A percentile compares a stretch with the other conserved stretches of the same genome.
phyloP scores from a whole-genome alignment of 1,140 invertebrate genomes.

The Habropoda laboriosa region DNA sequence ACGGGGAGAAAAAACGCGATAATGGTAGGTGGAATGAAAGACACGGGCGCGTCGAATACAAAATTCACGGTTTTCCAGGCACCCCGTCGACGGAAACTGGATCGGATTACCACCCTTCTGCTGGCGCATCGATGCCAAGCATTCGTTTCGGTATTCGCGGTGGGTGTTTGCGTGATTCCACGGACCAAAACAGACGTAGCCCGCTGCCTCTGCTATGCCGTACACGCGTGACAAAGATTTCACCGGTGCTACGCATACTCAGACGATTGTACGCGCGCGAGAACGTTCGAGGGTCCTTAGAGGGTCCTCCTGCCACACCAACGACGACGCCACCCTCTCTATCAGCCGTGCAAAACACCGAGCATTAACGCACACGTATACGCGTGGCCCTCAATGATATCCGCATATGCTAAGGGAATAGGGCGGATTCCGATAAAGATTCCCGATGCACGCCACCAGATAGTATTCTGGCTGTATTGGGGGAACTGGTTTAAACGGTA shows the following conservation, averaged over 20 bases:
- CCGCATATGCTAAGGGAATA: slow-evolving; percentile 69
- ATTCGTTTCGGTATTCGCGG: slow-evolving; percentile 54
- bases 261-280: background rate
- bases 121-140: slow-evolving; percentile 45
- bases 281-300: slow-evolving; percentile 15
- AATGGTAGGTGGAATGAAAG: slow-evolving; percentile 25
- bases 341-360: slow-evolving; percentile 44
- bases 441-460: background rate
- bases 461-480: background rate
- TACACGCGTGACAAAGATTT: slow-evolving; percentile 55
- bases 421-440: slow-evolving; percentile 41
- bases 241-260: slow-evolving; percentile 32
- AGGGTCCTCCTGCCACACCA: background rate
- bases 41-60: slow-evolving; percentile 56
- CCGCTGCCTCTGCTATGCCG: slow-evolving; percentile 47
- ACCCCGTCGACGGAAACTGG: slow-evolving; percentile 37
- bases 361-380: slow-evolving; percentile 63
- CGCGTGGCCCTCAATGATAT: slow-evolving; percentile 57
- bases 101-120: slow-evolving; percentile 58
- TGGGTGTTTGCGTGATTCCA: slow-evolving; percentile 62
- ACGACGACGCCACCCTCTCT: background rate
- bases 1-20: slow-evolving; percentile 18
- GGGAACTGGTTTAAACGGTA: background rate
- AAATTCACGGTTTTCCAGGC: slow-evolving; percentile 34
- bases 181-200: slow-evolving; percentile 25